Conservation (phyloP, 2,797 vertebrate genomes). For the Molossus alvarezi region DNA sequence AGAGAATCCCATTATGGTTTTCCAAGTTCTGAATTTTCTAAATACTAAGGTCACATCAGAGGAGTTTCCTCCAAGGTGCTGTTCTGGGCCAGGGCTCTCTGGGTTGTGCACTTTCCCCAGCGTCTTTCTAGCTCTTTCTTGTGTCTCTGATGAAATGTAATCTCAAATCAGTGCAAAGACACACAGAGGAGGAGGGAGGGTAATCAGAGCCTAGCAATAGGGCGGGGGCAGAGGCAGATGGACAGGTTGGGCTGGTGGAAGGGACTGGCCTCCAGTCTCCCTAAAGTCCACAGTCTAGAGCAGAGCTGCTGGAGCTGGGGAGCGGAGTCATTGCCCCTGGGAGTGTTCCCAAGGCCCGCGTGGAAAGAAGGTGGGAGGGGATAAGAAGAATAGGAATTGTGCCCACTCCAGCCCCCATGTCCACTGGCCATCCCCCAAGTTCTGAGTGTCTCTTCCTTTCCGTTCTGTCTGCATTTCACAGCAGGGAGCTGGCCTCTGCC, state of each 20-base stretch:
- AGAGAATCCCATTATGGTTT: not conserved
- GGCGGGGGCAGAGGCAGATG: not conserved
- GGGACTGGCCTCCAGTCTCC: not conserved
- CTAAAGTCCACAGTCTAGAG: not conserved
- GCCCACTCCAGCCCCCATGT: fast-evolving
- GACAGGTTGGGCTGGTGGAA: not conserved
- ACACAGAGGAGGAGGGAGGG: not conserved
- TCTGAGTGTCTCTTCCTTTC: no score
- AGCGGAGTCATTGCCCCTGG: not conserved
- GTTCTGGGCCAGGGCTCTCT: not conserved
- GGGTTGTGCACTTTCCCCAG: not conserved
- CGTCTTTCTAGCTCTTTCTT: not conserved
- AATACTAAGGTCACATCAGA: not conserved
- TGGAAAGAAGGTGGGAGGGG: not conserved
- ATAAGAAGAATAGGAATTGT: not conserved
- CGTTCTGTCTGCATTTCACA: not conserved
- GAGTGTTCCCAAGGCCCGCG: not conserved
- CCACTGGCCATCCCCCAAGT: not conserved
- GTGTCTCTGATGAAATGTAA: not conserved
- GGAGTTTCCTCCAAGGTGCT: not conserved
- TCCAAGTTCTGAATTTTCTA: conserved; percentile 19
- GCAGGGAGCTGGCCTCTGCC: not conserved
- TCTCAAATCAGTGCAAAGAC: not conserved
- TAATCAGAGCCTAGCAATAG: not conserved
- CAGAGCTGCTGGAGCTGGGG: not conserved